Percentiles rank a stretch among this genome's conserved stretches.
These are phyloP conservation scores for Agelaius tricolor DNA, from an alignment of 2,113 vertebrate species.

Conservation along the genomic window DNA sequence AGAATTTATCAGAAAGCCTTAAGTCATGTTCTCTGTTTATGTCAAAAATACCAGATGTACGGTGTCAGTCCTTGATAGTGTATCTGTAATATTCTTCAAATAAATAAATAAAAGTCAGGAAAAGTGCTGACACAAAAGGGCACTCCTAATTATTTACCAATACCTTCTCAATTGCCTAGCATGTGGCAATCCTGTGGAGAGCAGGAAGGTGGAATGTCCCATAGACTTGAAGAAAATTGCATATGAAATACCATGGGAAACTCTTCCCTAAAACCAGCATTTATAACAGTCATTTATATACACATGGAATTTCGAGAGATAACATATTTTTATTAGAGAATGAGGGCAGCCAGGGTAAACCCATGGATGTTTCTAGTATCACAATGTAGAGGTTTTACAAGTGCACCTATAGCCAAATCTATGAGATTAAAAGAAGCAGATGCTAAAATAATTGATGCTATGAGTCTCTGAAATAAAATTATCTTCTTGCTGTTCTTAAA, in stretches of 20 bases:
- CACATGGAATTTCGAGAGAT: background rate
- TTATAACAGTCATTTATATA: background rate
- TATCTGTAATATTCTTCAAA: background rate
- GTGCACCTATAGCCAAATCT: background rate
- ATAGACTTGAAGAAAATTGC: background rate
- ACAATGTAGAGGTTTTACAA: background rate
- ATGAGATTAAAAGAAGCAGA: background rate
- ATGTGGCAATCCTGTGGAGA: background rate
- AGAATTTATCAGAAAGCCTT: slow-evolving; percentile 27
- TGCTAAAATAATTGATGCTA: background rate
- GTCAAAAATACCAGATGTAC: background rate
- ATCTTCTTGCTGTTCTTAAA: background rate
- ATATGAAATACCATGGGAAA: background rate
- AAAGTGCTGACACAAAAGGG: background rate
- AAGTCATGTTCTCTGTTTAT: background rate
- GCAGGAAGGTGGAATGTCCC: background rate
- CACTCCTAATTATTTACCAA: background rate
- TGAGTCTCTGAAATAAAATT: background rate
- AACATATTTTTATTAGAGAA: background rate
- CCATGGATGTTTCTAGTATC: background rate
- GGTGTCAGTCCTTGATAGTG: background rate
- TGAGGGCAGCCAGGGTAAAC: background rate
- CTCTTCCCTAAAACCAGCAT: background rate
- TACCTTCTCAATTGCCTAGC: background rate
- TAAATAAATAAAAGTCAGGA: background rate